Evolutionary conservation across 2,888 invertebrate genomes (phyloP), one percentile per base, ranked within the genome.

Genomic region (Dolomedes plantarius): DNA sequence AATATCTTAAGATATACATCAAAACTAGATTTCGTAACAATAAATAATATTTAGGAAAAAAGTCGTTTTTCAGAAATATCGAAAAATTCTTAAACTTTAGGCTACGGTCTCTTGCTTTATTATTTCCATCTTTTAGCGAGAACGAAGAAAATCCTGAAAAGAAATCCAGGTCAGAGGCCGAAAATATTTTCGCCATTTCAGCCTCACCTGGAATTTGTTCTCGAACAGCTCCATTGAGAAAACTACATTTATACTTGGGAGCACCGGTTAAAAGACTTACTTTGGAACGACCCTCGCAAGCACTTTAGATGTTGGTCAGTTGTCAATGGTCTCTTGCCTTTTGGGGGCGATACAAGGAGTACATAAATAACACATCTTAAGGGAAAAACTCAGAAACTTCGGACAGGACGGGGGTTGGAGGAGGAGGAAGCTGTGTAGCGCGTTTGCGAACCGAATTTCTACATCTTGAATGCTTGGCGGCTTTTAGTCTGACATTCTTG

Each of bases 241-340:
- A 81, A 81, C 74, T 41, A 69, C 80, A 65, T 41, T 81, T 71
- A 71, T 82, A 69, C 64, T 46, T 19, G 27, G 56, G 32, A 39
- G 29, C 71, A 56, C 11, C 36, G 46, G 65, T 65, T 72, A 83
- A 76, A 76, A 76, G 82, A 83, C 71, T 32, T 65, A 41, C 71
- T 83, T 72, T 65, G 74, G 75, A 81, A 81, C 81, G 73, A 81
- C 75, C 69, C 36, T 81, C 27, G 69, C 75, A 62, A 81, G 81
- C 75, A 75, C 81, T 81, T 81, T 75, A 81, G 75, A 69, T 81
- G 75, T 62, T 75, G 76, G 76, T 71, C 82, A 83, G 72, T 76
- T 83, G 76, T 76, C 82, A 76, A 81, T 74, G 62, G 32, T 69
- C 7, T 1, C 19, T 76, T 83, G 76, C 82, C 82, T 71, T 76